Evolutionary conservation across 2,113 vertebrate genomes (phyloP), one percentile per base, ranked within the genome.

Genomic region (Zosterops pallidus): DNA sequence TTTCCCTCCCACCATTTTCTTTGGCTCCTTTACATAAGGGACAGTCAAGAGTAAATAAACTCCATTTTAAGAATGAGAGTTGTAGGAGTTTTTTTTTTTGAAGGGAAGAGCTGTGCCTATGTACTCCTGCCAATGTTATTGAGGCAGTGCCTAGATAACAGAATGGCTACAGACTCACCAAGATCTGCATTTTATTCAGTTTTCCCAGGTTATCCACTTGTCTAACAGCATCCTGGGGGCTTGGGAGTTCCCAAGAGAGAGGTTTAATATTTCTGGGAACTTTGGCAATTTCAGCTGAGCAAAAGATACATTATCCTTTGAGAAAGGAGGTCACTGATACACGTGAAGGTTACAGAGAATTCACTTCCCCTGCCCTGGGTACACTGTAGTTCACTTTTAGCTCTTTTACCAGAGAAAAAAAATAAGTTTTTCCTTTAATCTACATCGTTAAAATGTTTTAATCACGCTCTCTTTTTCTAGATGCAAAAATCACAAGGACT

Each of bases 11-110:
- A 5, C 6, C 4, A 2, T 74, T 96, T 89, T 65, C 64, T 92
- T 96, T 94, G 84, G 68, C 72, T 86, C 12, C 55, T 89, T 86
- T 11, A 59, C 46, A 64, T 47, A 71, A 83, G 44, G 67, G 59
- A 65, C 8, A 81, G 35, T 59, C 47, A 84, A 84, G 46, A 53
- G 35, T 81, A 92, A 94, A 94, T 70, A 93, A 91, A 92, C 46
- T 84, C 65, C 17, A 33, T 25, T 87, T 94, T 69, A 89, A 86
- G 78, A 92, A 91, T 79, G 57, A 94, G 83, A 87, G 53, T 28
- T 69, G 9, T 62, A 65, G 70, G 18, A 0, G 9, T 37, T 35
- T 76, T 95, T 62, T 35, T 62, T 95, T 95, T 92, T 86, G 37
- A 86, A 79, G 65, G 62, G 44, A 91, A 82, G 63, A 91, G 65